phyloP scores from a whole-genome alignment of 64 coral and sea anemone genomes.

The Exaiptasia diaphana region DNA sequence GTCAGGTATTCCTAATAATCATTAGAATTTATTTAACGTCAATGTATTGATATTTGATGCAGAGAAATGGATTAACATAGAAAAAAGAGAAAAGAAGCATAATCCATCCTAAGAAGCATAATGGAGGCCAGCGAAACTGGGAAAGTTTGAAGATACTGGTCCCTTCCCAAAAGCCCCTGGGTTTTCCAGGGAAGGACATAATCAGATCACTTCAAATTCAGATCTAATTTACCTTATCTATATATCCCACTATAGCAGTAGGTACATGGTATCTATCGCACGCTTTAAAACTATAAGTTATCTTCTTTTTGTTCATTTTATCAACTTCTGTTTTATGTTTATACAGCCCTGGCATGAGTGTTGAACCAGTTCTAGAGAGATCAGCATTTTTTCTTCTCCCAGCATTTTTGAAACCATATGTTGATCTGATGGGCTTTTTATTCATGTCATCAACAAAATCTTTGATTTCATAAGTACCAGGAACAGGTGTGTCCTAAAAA shows the following conservation, averaged over 20 bases:
- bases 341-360: slow-evolving; percentile 88
- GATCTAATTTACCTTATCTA: slow-evolving; percentile 80
- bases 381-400: slow-evolving; percentile 90
- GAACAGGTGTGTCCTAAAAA: slow-evolving; percentile 85
- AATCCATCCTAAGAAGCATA: no score
- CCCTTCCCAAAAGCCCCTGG: no score
- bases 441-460: slow-evolving; percentile 82
- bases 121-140: no score
- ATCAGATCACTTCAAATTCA: no score
- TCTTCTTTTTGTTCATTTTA: slow-evolving; percentile 60
- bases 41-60: no score
- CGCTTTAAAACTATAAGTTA: slow-evolving; percentile 80
- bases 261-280: slow-evolving; percentile 86
- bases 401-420: slow-evolving; percentile 91
- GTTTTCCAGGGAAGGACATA: no score
- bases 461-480: slow-evolving; percentile 79
- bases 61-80: no score
- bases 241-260: slow-evolving; percentile 74
- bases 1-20: slow-evolving; percentile 71
- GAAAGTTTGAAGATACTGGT: no score
- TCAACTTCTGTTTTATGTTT: slow-evolving; percentile 74
- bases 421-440: slow-evolving; percentile 58
- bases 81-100: no score
- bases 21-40: neutral
- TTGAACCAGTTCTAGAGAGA: slow-evolving; percentile 67